Conservation (phyloP, 2,888 invertebrate genomes). For the Sericinus montela region DNA sequence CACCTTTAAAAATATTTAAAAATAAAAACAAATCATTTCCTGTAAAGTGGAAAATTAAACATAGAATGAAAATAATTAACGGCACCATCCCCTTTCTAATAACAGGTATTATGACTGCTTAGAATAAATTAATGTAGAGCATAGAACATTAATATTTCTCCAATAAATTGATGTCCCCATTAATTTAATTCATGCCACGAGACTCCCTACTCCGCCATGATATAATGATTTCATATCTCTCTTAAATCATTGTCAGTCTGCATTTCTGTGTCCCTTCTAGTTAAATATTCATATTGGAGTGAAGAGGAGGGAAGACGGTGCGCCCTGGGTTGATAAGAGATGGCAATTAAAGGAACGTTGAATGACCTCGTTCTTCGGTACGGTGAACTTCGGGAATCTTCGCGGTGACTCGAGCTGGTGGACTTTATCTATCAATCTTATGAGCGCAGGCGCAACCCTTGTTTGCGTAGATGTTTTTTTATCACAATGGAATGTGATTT, state of each 20-base stretch:
- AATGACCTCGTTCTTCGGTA: constrained; percentile 53
- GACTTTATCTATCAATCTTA: constrained; percentile 61
- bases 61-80: background rate
- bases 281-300: constrained; percentile 51
- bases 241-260: constrained; percentile 56
- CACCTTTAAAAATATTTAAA: too few species aligned
- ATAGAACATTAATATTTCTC: constrained; percentile 19
- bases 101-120: background rate
- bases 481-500: constrained; percentile 20
- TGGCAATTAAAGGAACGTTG: constrained; percentile 61
- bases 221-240: constrained; percentile 44
- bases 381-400: constrained; percentile 51
- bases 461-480: constrained; percentile 24
- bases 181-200: constrained; percentile 58
- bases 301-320: constrained; percentile 40
- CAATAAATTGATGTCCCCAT: constrained; percentile 33
- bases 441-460: constrained; percentile 59
- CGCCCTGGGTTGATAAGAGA: constrained; percentile 52
- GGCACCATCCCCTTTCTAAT: background rate
- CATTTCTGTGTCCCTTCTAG: constrained; percentile 50
- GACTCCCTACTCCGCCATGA: constrained; percentile 41
- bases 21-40: too few species aligned
- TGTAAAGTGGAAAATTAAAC: background rate
- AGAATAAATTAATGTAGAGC: constrained; percentile 12
- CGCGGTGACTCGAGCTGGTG: constrained; percentile 47